Evolutionary conservation across 2,113 vertebrate species (phyloP).

Genomic region (Xenopus laevis): DNA sequence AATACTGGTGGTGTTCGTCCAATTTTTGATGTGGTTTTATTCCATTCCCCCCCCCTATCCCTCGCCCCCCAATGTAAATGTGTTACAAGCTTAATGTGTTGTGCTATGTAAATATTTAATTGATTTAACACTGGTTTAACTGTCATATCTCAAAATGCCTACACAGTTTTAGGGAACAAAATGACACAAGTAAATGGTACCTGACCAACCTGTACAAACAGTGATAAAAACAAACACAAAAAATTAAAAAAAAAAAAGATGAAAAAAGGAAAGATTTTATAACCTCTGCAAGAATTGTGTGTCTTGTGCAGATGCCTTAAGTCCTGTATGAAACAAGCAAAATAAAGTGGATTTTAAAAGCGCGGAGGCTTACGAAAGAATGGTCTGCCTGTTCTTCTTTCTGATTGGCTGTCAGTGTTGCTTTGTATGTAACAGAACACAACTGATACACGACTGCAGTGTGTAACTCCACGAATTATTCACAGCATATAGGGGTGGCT

Average conservation of each 20-base stretch:
- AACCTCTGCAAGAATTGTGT: constrained; percentile 64
- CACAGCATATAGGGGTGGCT: too few relatives aligned
- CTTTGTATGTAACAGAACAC: too few relatives aligned
- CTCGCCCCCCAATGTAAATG: constrained; percentile 55
- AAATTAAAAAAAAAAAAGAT: constrained; percentile 10
- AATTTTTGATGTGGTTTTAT: constrained; percentile 75
- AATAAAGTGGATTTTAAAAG: constrained; percentile 79
- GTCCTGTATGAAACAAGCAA: constrained; percentile 62
- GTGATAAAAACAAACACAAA: neutral
- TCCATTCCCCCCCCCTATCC: constrained; percentile 38
- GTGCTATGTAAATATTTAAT: constrained; percentile 88
- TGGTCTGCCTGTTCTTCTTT: too few relatives aligned
- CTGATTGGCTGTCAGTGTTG: too few relatives aligned
- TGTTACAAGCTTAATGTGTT: constrained; percentile 76
- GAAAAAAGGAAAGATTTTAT: constrained; percentile 57
- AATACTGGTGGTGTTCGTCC: constrained; percentile 68
- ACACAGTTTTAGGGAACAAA: constrained; percentile 72
- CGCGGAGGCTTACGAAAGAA: constrained; percentile 4
- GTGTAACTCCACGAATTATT: too few relatives aligned
- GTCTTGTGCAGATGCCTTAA: constrained; percentile 72
- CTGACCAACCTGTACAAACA: constrained; percentile 56
- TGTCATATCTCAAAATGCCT: constrained; percentile 72
- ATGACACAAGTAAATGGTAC: constrained; percentile 59
- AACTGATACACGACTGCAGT: too few relatives aligned
- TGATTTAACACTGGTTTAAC: constrained; percentile 81